Evolutionary conservation across 2,797 vertebrate genomes (phyloP).

Genomic region (Poecilia gillii): DNA sequence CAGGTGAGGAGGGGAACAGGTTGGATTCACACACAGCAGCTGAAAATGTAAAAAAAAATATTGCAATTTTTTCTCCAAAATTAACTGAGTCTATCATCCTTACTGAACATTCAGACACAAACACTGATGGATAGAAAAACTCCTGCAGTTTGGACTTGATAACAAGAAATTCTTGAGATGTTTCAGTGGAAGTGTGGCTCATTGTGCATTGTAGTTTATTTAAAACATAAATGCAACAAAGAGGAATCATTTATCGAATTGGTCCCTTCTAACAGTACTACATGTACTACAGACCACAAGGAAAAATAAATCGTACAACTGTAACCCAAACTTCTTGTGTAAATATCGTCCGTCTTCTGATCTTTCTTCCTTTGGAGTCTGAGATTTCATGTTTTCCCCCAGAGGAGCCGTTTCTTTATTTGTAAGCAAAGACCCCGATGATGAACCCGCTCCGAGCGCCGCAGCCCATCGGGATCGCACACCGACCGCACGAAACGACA

Average conservation of each 20-base stretch:
- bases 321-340: not conserved
- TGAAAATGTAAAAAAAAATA: no score
- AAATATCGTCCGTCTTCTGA: not conserved
- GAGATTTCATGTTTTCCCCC: constrained; percentile 31
- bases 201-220: not conserved
- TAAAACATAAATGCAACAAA: not conserved
- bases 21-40: no score
- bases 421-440: constrained; percentile 59
- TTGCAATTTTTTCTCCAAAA: not conserved
- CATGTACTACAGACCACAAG: not conserved
- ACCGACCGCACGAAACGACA: constrained; percentile 32
- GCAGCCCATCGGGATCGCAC: constrained; percentile 50
- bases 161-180: not conserved
- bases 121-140: not conserved
- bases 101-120: not conserved
- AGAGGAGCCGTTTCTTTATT: constrained; percentile 54
- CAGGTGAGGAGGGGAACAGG: no score
- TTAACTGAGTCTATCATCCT: not conserved
- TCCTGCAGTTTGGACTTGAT: not conserved
- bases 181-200: not conserved
- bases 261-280: not conserved
- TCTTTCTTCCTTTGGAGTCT: constrained; percentile 15
- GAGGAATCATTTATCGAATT: not conserved
- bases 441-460: constrained; percentile 63
- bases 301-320: not conserved